Conservation (phyloP, 2,888 invertebrate genomes). For the Pollenia amentaria region DNA sequence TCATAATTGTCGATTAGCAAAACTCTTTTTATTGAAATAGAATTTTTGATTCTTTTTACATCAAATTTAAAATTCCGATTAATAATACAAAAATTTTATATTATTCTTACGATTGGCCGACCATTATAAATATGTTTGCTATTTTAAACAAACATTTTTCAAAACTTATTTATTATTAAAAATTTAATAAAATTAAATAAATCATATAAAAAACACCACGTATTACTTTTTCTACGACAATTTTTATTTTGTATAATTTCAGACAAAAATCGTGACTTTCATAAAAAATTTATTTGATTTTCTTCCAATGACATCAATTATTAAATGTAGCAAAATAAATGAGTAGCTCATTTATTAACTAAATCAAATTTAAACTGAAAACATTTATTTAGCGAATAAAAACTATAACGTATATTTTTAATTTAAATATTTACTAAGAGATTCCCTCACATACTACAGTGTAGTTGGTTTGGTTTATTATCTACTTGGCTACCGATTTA, state of each 20-base stretch:
- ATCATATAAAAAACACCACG: constrained; percentile 1
- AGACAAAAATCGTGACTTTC: constrained; percentile 57
- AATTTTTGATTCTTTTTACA: no score
- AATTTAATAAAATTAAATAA: constrained; percentile 13
- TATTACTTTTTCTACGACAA: constrained; percentile 24
- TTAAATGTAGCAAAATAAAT: constrained; percentile 59
- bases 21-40: no score
- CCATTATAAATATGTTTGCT: no score
- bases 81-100: no score
- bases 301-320: constrained; percentile 59
- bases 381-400: constrained; percentile 2
- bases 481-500: constrained; percentile 31
- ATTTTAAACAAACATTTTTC: no score
- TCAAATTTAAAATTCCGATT: no score
- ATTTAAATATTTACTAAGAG: constrained; percentile 35
- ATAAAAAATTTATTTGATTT: constrained; percentile 36
- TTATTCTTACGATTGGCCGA: no score
- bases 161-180: neutral
- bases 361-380: constrained; percentile 15
- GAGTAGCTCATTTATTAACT: constrained; percentile 17
- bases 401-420: constrained; percentile 23
- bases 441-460: constrained; percentile 1
- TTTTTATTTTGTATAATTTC: constrained; percentile 18
- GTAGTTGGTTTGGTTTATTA: neutral
- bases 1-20: no score